Conservation (phyloP, 2,888 invertebrate genomes). For the Euplagia quadripunctaria region DNA sequence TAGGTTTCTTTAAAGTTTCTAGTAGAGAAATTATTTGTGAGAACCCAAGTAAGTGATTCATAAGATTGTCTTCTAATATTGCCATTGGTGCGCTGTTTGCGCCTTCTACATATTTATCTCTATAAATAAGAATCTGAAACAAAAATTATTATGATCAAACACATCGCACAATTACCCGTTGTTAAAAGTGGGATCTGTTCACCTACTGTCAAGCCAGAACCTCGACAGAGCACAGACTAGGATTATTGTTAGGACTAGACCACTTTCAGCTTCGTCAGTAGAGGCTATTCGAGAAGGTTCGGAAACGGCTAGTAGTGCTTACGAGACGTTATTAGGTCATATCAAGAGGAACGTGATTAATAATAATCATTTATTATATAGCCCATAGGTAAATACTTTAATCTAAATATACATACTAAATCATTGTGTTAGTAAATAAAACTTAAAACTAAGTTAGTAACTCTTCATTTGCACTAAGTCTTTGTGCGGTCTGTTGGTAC, state of each 20-base stretch:
- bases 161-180: not conserved
- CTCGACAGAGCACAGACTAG: not conserved
- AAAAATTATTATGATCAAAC: slow-evolving; percentile 7
- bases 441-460: no score
- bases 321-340: not conserved
- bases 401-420: no score
- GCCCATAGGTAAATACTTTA: no score
- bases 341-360: not conserved
- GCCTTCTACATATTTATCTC: slow-evolving; percentile 75
- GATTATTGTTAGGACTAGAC: not conserved
- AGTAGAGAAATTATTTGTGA: slow-evolving; percentile 89
- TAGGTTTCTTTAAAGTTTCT: slow-evolving; percentile 88
- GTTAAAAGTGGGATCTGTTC: not conserved
- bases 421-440: no score
- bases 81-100: slow-evolving; percentile 71
- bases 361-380: no score
- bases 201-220: not conserved
- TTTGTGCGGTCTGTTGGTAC: no score
- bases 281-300: no score
- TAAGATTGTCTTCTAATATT: slow-evolving; percentile 81
- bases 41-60: slow-evolving; percentile 88
- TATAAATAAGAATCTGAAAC: slow-evolving; percentile 79
- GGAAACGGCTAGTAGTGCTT: no score
- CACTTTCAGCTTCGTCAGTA: no score
- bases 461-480: no score